Evolutionary conservation across 2,113 vertebrate genomes (phyloP).

Genomic region (Irena cyanogastra): DNA sequence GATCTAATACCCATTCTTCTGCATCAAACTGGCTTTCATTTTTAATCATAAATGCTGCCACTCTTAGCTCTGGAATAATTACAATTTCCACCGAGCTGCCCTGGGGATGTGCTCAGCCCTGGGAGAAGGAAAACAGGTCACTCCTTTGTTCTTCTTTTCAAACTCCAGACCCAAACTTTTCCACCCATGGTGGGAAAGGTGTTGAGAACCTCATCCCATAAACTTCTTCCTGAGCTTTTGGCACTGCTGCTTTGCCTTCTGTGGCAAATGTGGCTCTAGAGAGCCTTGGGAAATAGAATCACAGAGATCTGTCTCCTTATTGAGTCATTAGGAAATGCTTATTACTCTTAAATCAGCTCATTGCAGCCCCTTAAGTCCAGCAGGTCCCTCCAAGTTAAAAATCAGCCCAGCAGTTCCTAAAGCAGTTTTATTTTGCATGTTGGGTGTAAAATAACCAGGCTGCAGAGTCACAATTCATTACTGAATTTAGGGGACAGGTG

Average conservation of each 20-base stretch:
- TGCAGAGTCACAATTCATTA: neutral
- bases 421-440: neutral
- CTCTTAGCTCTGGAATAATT: neutral
- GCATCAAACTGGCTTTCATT: neutral
- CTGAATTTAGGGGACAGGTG: neutral
- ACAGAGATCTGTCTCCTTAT: neutral
- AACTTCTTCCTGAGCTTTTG: neutral
- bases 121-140: neutral
- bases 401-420: neutral
- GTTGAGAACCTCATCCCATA: neutral
- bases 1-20: neutral
- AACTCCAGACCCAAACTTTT: neutral
- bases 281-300: neutral
- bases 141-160: neutral
- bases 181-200: neutral
- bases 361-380: neutral
- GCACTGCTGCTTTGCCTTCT: neutral
- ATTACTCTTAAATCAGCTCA: neutral
- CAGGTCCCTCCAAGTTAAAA: neutral
- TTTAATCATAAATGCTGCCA: constrained; percentile 21
- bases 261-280: neutral
- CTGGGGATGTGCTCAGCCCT: neutral
- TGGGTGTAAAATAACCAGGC: neutral
- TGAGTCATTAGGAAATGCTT: neutral
- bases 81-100: neutral